Evolutionary conservation across 2,797 vertebrate species (phyloP), one percentile per base, ranked within the genome.

Genomic region (Siniperca obscura): DNA sequence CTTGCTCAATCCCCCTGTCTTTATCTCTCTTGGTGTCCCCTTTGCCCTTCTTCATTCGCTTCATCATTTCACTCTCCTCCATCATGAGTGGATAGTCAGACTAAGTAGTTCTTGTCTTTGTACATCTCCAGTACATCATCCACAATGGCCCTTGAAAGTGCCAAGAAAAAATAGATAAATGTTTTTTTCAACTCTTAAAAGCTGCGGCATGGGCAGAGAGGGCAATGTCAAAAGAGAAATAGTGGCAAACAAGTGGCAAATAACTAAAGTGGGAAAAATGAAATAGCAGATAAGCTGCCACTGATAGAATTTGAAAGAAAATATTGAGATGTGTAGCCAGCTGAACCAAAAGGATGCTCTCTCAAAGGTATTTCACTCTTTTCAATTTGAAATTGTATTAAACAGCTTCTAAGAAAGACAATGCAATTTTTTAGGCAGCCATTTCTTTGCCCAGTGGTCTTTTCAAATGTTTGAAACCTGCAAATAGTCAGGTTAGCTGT

Each of bases 41-140:
- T 72, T 89, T 90, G 79, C 90, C 87, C 86, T 87, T 82, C 86
- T 86, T 83, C 57, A 73, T 90, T 85, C 52, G 0, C 74, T 74
- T 90, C 73, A 76, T 91, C 77, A 82, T 90, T 85, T 79, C 52
- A 62, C 83, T 86, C 76, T 77, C 88, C 78, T 87, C 77, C 81
- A 78, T 70, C 74, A 40, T 10, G 80, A 93, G 94, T 90, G 93
- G 89, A 83, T 78, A 42, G 78, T 86, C 76, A 77, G 70, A 72
- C 66, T 91, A 90, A 93, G 92, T 91, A 90, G 78, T 89, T 84
- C 90, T 95, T 93, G 90, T 94, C 93, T 92, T 91, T 93, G 91
- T 79, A 59, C n/a, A 1, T 62, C 78, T 87, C 61, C 64, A 74
- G 80, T 72, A 80, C 48, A 61, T 83, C 66, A 67, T 79, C 81